Conservation (phyloP, 30 jellyfish, hydroid and myxozoan genomes). For the Clytia hemisphaerica region DNA sequence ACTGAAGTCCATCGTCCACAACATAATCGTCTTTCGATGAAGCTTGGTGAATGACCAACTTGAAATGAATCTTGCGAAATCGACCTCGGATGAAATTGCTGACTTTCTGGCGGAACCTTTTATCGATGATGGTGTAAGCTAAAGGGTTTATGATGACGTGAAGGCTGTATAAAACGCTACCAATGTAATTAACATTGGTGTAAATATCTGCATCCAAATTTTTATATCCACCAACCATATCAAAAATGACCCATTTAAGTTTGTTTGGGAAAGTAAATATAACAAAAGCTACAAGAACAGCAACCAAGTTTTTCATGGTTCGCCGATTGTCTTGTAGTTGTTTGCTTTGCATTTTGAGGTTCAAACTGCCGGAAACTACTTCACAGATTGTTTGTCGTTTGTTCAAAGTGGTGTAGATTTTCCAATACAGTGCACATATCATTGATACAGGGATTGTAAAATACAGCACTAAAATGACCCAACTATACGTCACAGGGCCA, state of each 20-base stretch:
- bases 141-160: neutral
- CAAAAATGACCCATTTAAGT: constrained; percentile 3
- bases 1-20: too few relatives aligned
- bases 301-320: neutral
- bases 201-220: neutral
- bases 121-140: neutral
- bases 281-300: neutral
- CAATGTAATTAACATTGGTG: neutral
- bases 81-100: neutral
- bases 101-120: neutral
- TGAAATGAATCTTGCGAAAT: too few relatives aligned
- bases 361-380: neutral
- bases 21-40: too few relatives aligned
- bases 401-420: neutral
- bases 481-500: neutral
- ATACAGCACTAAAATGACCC: neutral
- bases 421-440: neutral
- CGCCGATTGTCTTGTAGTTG: constrained; percentile 5
- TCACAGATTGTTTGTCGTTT: neutral
- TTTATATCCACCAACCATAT: neutral
- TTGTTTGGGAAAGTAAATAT: neutral
- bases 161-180: neutral
- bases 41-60: too few relatives aligned
- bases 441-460: neutral
- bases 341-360: neutral